Percentiles rank a stretch among this genome's conserved stretches.
phyloP scores from a whole-genome alignment of 2,888 invertebrate species.

The Timandra comae region DNA sequence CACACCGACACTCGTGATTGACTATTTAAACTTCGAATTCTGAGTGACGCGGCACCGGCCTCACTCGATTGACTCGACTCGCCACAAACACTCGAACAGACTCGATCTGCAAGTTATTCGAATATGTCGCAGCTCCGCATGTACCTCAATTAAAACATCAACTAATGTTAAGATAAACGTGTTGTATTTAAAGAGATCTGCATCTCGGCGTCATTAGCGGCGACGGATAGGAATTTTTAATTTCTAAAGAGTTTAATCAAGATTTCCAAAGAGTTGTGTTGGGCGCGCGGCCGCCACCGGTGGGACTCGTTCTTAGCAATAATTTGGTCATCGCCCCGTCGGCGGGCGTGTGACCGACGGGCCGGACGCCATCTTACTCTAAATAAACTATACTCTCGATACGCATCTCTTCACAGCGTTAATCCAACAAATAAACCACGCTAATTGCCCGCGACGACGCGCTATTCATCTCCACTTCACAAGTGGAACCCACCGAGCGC shows the following conservation, averaged over 20 bases:
- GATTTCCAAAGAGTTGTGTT: conserved; percentile 41
- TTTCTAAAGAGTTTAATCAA: no score
- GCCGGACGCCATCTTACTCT: conserved; percentile 25
- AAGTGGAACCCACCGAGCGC: conserved; percentile 46
- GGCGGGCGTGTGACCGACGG: conserved; percentile 24
- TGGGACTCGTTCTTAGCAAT: conserved; percentile 64
- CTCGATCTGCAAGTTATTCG: not conserved
- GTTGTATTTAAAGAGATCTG: conserved; percentile 19
- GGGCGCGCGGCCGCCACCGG: conserved; percentile 34
- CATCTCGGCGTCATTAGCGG: conserved; percentile 34
- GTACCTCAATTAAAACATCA: not conserved
- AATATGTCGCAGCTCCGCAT: not conserved
- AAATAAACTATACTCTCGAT: conserved; percentile 31
- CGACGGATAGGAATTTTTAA: conserved; percentile 35
- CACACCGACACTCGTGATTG: conserved; percentile 70
- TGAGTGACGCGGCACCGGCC: conserved; percentile 55
- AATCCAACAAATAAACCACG: conserved; percentile 49
- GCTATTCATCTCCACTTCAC: conserved; percentile 47
- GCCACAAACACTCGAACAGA: not conserved
- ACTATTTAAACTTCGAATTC: conserved; percentile 68
- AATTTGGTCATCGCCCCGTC: conserved; percentile 67
- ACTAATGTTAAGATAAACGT: conserved; percentile 13
- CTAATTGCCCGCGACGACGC: conserved; percentile 49
- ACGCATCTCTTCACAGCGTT: conserved; percentile 31
- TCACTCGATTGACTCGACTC: conserved; percentile 17